These are phyloP conservation scores for Biston betularia DNA, from an alignment of 2,888 invertebrate species.

Conservation along the genomic window DNA sequence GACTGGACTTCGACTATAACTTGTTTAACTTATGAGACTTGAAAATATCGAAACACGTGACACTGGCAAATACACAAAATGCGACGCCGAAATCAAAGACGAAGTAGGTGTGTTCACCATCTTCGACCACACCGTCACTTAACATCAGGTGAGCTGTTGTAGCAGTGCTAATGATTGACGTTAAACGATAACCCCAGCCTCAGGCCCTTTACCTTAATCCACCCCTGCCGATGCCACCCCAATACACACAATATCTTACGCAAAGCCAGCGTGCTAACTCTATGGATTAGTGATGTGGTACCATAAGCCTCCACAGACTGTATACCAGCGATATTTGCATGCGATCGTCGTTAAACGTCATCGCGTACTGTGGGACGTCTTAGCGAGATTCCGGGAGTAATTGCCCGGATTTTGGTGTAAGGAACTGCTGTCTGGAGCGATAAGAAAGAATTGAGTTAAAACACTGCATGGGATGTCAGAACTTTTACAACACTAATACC, in stretches of 20 bases:
- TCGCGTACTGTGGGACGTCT: slow-evolving; percentile 75
- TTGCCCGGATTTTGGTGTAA: slow-evolving; percentile 40
- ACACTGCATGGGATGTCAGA: background rate
- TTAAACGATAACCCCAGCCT: too few relatives aligned
- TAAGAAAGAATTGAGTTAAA: slow-evolving; percentile 6
- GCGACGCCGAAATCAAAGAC: too few relatives aligned
- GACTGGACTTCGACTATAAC: too few relatives aligned
- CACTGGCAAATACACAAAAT: too few relatives aligned
- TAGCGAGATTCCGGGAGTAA: slow-evolving; percentile 46
- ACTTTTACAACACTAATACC: background rate
- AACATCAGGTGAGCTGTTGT: background rate
- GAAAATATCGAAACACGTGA: too few relatives aligned
- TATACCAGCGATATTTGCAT: slow-evolving; percentile 74
- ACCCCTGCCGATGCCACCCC: slow-evolving; percentile 36
- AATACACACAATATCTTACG: slow-evolving; percentile 49
- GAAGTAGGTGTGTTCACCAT: too few relatives aligned
- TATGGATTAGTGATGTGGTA: slow-evolving; percentile 46
- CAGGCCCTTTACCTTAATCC: slow-evolving; percentile 14
- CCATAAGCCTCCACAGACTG: slow-evolving; percentile 54
- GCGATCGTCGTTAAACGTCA: slow-evolving; percentile 78
- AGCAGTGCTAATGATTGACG: background rate
- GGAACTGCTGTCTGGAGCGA: slow-evolving; percentile 27
- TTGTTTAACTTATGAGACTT: too few relatives aligned
- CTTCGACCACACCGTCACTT: too few relatives aligned
- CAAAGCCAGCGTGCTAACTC: slow-evolving; percentile 49